Evolutionary conservation across 2,888 invertebrate genomes (phyloP).

Genomic region (Chesias legatella): DNA sequence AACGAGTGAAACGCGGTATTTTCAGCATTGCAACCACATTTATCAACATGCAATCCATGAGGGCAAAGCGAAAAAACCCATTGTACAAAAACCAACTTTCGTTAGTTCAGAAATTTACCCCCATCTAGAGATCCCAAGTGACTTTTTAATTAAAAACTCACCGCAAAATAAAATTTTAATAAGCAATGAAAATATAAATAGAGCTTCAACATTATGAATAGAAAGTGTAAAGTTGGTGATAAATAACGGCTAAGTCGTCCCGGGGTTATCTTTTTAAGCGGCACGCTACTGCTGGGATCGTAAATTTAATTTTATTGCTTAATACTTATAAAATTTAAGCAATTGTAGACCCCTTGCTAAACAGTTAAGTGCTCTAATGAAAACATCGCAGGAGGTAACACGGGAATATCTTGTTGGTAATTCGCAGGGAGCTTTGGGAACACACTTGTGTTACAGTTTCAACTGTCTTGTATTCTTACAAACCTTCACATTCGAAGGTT

Average conservation of each 20-base stretch:
- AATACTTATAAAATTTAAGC: constrained; percentile 53
- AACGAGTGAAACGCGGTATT: too few relatives aligned
- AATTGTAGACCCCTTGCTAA: constrained; percentile 37
- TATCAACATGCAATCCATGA: too few relatives aligned
- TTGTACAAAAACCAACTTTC: too few relatives aligned
- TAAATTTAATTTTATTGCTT: constrained; percentile 62
- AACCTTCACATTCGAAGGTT: too few relatives aligned
- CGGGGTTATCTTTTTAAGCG: constrained; percentile 58
- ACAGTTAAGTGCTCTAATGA: constrained; percentile 24
- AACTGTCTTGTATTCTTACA: too few relatives aligned
- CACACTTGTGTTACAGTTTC: too few relatives aligned
- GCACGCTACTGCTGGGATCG: constrained; percentile 42
- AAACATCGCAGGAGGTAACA: constrained; percentile 27
- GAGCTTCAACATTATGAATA: constrained; percentile 51
- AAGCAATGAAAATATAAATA: constrained; percentile 49
- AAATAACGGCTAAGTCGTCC: constrained; percentile 58
- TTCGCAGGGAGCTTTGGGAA: constrained; percentile 19
- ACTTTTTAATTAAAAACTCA: constrained; percentile 32
- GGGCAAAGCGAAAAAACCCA: too few relatives aligned
- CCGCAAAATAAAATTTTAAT: constrained; percentile 44
- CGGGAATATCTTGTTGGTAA: constrained; percentile 24
- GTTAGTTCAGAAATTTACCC: constrained; percentile 9
- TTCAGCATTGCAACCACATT: too few relatives aligned
- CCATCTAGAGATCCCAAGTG: constrained; percentile 12
- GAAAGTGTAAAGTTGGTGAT: constrained; percentile 49